Evolutionary conservation across 2,888 invertebrate species (phyloP), one percentile per base, ranked within the genome.

Genomic region (Clunio marinus): DNA sequence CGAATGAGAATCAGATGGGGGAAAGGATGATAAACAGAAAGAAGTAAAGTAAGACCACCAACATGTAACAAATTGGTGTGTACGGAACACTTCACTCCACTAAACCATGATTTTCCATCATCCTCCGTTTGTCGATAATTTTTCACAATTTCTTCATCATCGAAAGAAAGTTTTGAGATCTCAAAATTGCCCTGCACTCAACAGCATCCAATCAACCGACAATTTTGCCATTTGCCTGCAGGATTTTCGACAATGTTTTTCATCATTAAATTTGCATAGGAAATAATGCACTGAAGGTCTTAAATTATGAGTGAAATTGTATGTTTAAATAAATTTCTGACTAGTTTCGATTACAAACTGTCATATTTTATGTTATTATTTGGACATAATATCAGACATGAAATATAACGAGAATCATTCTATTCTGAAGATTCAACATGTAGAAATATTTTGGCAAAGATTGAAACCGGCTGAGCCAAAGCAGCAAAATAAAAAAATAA

Each of bases 11-110:
- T 4, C 5, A 22, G 22, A 22, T n/a, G 17, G 20, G 2, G n/a
- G 51, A 22, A 22, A 51, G 51, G 51, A 51, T 51, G 51, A 22
- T 51, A 51, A 51, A 22, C 7, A 17, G 51, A 51, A 51, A 22
- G 22, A 51, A 51, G 8, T 17, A n/a, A 22, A 22, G 22, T 20
- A 17, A 51, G 51, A 51, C 51, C 51, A 51, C 51, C 51, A 51
- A 51, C 51, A 51, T 51, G 17, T 41, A n/a, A 51, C 17, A 51
- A 51, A 51, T 51, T 51, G 17, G 51, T 51, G 17, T 17, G 22
- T 17, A 17, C 10, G 32, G 10, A 32, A 32, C 4, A 32, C n/a
- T n/a, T n/a, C n/a, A n/a, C n/a, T n/a, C n/a, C n/a, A n/a, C 13
- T 51, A 2, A 5, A 22, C 4, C 22, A 51, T 51, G 17, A 51